Evolutionary conservation across 2,888 invertebrate genomes (phyloP).

Genomic region (Holacanthella duospinosa): DNA sequence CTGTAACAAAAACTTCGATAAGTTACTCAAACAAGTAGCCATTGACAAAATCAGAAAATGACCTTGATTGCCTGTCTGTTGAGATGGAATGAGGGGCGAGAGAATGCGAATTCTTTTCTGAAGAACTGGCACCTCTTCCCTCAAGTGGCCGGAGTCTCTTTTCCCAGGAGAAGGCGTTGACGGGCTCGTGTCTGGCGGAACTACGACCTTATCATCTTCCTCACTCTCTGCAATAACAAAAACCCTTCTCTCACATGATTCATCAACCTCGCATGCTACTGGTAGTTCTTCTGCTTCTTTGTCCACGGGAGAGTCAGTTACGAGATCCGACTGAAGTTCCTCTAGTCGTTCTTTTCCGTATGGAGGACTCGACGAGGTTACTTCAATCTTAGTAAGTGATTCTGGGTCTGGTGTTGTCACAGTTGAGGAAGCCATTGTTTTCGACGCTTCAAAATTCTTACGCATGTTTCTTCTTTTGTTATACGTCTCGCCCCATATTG

Average conservation of each 20-base stretch:
- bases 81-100: constrained; percentile 17
- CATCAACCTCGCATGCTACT: too few species aligned
- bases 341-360: too few species aligned
- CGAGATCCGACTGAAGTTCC: too few species aligned
- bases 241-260: too few species aligned
- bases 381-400: neutral
- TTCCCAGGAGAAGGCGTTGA: constrained; percentile 2
- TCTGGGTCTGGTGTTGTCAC: neutral
- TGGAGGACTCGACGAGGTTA: too few species aligned
- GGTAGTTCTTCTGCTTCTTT: too few species aligned
- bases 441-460: neutral
- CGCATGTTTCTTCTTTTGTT: neutral
- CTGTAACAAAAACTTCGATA: constrained; percentile 8
- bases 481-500: constrained; percentile 76
- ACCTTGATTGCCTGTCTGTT: constrained; percentile 8
- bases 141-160: neutral
- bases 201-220: constrained; percentile 8
- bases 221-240: constrained; percentile 8
- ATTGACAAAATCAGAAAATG: too few species aligned
- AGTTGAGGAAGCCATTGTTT: neutral
- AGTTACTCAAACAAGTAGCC: too few species aligned
- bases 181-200: too few species aligned
- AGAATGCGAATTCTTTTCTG: constrained; percentile 21
- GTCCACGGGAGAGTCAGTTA: neutral
- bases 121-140: constrained; percentile 11